These are phyloP conservation scores for Vanessa tameamea DNA, from an alignment of 1,140 invertebrate species.

Conservation along the genomic window DNA sequence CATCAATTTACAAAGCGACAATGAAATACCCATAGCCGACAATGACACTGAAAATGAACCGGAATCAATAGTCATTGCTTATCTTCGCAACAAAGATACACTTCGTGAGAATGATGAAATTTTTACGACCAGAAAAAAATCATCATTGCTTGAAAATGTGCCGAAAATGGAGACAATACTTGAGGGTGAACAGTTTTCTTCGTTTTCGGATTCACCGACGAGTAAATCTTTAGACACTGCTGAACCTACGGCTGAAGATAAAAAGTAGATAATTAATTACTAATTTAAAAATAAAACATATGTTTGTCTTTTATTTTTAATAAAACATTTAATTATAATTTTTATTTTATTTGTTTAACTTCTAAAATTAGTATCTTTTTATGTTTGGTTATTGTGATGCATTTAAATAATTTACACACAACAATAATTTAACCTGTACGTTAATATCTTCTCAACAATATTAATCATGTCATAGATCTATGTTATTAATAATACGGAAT, in stretches of 20 bases:
- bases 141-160: conserved; percentile 55
- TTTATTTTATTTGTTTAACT: no score
- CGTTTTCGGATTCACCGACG: conserved; percentile 30
- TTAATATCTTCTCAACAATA: no score
- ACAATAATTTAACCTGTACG: no score
- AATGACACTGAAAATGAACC: conserved; percentile 40
- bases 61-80: conserved; percentile 57
- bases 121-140: conserved; percentile 49
- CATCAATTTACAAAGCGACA: conserved; percentile 59
- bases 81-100: conserved; percentile 50
- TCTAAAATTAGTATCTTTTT: no score
- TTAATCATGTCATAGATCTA: no score
- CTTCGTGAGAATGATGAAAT: conserved; percentile 40
- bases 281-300: neutral
- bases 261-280: conserved; percentile 1
- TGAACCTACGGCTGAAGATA: conserved; percentile 4
- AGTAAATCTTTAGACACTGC: conserved; percentile 7
- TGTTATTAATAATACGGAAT: no score
- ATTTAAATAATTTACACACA: no score
- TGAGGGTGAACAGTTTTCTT: conserved; percentile 51
- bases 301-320: neutral
- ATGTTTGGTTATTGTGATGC: no score
- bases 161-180: conserved; percentile 63
- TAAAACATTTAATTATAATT: neutral
- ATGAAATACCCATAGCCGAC: conserved; percentile 43